phyloP scores from a whole-genome alignment of 2,113 vertebrate species.

The Proterorhinus semilunaris region DNA sequence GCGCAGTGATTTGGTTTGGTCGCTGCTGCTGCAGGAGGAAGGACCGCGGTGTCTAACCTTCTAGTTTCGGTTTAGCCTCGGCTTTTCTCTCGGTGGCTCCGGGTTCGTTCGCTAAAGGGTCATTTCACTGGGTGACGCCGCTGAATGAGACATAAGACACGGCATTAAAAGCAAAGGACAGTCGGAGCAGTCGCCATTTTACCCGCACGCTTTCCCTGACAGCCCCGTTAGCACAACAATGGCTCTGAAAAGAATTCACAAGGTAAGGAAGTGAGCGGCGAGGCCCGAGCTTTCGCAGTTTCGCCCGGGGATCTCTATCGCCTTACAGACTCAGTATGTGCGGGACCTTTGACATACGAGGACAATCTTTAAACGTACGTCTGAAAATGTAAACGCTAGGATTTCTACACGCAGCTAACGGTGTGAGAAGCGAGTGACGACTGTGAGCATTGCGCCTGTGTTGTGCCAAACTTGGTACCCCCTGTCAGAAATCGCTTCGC shows the following conservation, averaged over 20 bases:
- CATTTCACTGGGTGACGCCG: slow-evolving; percentile 34
- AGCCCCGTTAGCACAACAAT: slow-evolving; percentile 85
- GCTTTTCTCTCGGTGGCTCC: slow-evolving; percentile 49
- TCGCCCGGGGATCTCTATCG: neutral
- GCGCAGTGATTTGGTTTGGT: slow-evolving; percentile 81
- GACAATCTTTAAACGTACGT: neutral
- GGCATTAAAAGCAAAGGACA: slow-evolving; percentile 49
- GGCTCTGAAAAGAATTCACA: slow-evolving; percentile 95
- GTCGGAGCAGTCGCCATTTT: slow-evolving; percentile 75
- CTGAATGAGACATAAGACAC: slow-evolving; percentile 54
- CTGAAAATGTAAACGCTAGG: neutral
- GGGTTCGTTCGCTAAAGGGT: slow-evolving; percentile 35
- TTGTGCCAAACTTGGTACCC: slow-evolving; percentile 3
- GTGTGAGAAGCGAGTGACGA: slow-evolving; percentile 48
- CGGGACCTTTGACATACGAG: neutral
- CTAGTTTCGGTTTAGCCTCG: slow-evolving; percentile 77
- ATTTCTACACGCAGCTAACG: slow-evolving; percentile 36
- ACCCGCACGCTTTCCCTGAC: slow-evolving; percentile 81
- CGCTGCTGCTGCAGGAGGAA: slow-evolving; percentile 81
- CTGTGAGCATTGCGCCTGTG: slow-evolving; percentile 59
- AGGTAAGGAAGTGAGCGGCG: slow-evolving; percentile 83
- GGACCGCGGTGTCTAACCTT: slow-evolving; percentile 76
- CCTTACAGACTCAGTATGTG: neutral
- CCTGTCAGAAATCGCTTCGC: neutral
- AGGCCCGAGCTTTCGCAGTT: slow-evolving; percentile 68